Percentiles rank a stretch among this genome's conserved stretches.
Evolutionary conservation across 30 jellyfish, hydroid and myxozoan genomes (phyloP).

Genomic region (Pseudorhiza aurosa): DNA sequence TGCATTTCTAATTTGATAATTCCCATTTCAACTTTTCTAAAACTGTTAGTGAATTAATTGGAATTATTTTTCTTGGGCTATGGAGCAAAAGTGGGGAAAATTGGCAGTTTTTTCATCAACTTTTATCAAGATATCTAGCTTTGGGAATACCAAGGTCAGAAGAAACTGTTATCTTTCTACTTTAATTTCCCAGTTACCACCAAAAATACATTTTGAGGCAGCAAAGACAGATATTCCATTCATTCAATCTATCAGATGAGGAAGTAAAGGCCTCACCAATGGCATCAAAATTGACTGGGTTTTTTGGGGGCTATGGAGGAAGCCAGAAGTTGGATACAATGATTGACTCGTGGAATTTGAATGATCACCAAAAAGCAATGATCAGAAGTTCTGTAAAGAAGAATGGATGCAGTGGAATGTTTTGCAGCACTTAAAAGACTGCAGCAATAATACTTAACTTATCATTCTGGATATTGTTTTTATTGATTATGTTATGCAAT

Average conservation of each 20-base stretch:
- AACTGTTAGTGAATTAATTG: too few relatives aligned
- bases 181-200: constrained; percentile 70
- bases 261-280: constrained; percentile 75
- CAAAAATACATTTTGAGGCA: constrained; percentile 91
- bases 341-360: constrained; percentile 73
- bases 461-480: too few relatives aligned
- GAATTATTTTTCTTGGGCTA: too few relatives aligned
- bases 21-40: too few relatives aligned
- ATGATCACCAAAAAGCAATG: constrained; percentile 58
- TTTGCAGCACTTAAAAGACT: constrained; percentile 44
- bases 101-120: too few relatives aligned
- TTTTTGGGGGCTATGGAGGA: constrained; percentile 88
- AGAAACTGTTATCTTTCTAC: not conserved
- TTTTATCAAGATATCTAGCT: too few relatives aligned
- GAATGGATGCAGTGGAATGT: constrained; percentile 67
- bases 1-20: too few relatives aligned
- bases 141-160: too few relatives aligned
- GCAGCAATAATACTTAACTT: not conserved
- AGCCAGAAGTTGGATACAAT: constrained; percentile 44
- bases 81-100: too few relatives aligned
- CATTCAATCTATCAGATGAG: constrained; percentile 71
- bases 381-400: constrained; percentile 46
- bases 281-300: constrained; percentile 95
- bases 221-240: constrained; percentile 62
- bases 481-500: too few relatives aligned